phyloP scores from a whole-genome alignment of 2,888 invertebrate species.

The Lasioglossum marginatum region DNA sequence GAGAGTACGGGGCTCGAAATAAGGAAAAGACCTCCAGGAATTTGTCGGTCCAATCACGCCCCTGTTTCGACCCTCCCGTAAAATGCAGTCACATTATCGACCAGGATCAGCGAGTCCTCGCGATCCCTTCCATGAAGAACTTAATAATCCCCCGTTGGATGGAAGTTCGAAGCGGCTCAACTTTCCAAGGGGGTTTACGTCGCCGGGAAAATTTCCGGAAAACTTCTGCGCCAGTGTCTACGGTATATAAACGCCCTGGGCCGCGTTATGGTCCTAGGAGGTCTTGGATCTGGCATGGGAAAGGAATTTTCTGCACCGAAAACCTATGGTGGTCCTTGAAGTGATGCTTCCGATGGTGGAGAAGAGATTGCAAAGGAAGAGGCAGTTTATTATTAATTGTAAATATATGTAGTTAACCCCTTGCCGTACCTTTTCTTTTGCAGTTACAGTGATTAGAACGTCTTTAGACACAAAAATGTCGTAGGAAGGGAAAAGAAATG shows the following conservation, averaged over 20 bases:
- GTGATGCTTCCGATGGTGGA: neutral
- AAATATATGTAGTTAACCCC: neutral
- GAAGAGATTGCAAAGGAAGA: too few relatives aligned
- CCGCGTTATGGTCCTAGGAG: neutral
- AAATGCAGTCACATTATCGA: slow-evolving; percentile 32
- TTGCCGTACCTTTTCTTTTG: too few relatives aligned
- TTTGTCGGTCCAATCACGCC: slow-evolving; percentile 34
- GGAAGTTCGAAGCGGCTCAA: slow-evolving; percentile 23
- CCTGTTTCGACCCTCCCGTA: slow-evolving; percentile 13
- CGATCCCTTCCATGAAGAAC: slow-evolving; percentile 33
- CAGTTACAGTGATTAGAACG: too few relatives aligned
- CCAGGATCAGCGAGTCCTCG: slow-evolving; percentile 28
- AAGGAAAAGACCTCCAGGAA: neutral
- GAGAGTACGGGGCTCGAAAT: neutral
- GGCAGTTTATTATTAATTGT: neutral
- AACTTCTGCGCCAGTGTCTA: slow-evolving; percentile 2
- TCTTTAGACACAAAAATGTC: too few relatives aligned
- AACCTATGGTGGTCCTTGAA: neutral
- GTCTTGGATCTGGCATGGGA: neutral
- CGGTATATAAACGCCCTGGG: neutral
- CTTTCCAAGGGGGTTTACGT: slow-evolving; percentile 24
- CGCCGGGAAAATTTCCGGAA: slow-evolving; percentile 15
- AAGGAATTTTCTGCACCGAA: neutral
- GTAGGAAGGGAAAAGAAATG: too few relatives aligned
- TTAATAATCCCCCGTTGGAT: slow-evolving; percentile 42